phyloP scores from a whole-genome alignment of 2,113 vertebrate genomes.

The Brienomyrus brachyistius region DNA sequence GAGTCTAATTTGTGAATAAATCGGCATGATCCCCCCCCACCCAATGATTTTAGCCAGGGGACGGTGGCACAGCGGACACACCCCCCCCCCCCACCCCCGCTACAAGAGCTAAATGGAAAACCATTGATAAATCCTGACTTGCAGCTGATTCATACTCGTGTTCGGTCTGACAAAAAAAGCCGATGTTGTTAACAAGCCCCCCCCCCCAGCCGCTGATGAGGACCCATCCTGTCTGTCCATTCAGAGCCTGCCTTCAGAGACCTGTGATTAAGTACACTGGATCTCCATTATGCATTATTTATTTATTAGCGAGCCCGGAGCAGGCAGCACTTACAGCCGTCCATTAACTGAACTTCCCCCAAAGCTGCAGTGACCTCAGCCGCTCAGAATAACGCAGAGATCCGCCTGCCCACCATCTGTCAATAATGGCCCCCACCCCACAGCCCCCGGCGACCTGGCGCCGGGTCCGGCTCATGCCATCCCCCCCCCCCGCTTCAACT shows the following conservation, averaged over 20 bases:
- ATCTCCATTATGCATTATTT: constrained; percentile 51
- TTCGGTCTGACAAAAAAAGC: not conserved
- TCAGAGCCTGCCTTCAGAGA: constrained; percentile 19
- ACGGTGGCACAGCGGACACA: not conserved
- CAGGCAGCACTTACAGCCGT: constrained; percentile 39
- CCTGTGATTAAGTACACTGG: constrained; percentile 11
- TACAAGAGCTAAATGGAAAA: not conserved
- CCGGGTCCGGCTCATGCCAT: not conserved
- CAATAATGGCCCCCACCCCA: constrained; percentile 3
- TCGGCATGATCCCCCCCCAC: not conserved
- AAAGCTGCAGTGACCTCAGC: constrained; percentile 39
- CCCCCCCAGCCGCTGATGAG: not conserved
- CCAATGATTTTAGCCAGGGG: not conserved
- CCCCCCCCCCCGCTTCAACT: constrained; percentile 4
- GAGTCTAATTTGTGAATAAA: not conserved
- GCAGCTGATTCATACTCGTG: too few species aligned
- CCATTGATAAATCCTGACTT: constrained; percentile 14
- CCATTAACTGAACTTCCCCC: constrained; percentile 34
- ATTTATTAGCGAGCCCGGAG: constrained; percentile 57
- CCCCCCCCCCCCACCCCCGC: not conserved
- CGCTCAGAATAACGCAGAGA: constrained; percentile 30
- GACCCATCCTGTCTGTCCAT: not conserved
- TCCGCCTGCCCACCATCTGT: constrained; percentile 16
- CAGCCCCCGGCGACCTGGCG: constrained; percentile 11
- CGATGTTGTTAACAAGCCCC: constrained; percentile 21